These are phyloP conservation scores for Pseudachorutes palmiensis DNA, from an alignment of 1,140 invertebrate species.

Conservation along the genomic window DNA sequence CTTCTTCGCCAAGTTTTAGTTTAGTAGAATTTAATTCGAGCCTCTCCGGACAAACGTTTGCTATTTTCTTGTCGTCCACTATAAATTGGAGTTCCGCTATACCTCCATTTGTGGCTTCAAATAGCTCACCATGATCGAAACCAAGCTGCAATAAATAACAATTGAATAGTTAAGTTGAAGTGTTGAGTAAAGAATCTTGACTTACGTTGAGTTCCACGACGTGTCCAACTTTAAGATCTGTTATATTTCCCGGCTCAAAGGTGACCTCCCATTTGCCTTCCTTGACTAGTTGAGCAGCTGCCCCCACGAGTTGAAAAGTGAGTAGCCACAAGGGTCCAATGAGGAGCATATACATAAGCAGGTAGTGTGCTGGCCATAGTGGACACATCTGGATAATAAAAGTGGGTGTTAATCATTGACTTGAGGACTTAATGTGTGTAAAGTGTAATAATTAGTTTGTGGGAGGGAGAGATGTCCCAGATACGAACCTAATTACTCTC, in stretches of 20 bases:
- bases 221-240: slow-evolving; percentile 25
- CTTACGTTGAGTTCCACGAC: slow-evolving; percentile 16
- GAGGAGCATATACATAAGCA: slow-evolving; percentile 49
- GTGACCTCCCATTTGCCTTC: slow-evolving; percentile 39
- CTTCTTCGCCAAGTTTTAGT: background rate
- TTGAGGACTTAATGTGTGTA: no score
- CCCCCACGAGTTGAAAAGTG: slow-evolving; percentile 42
- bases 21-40: background rate
- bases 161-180: background rate
- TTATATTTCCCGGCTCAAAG: slow-evolving; percentile 39
- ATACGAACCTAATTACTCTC: no score
- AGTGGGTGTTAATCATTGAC: no score
- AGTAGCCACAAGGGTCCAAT: slow-evolving; percentile 50
- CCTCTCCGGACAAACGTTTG: slow-evolving; percentile 15
- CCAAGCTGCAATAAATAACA: slow-evolving; percentile 22
- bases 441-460: no score
- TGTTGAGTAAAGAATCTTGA: background rate
- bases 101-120: background rate
- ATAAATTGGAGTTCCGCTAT: slow-evolving; percentile 28
- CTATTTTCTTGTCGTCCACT: slow-evolving; percentile 35
- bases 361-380: slow-evolving; percentile 52
- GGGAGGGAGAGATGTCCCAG: no score
- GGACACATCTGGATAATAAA: no score
- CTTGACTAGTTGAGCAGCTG: slow-evolving; percentile 39
- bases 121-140: slow-evolving; percentile 16